These are phyloP conservation scores for Melanophora roralis DNA, from an alignment of 2,888 invertebrate genomes.

Conservation along the genomic window DNA sequence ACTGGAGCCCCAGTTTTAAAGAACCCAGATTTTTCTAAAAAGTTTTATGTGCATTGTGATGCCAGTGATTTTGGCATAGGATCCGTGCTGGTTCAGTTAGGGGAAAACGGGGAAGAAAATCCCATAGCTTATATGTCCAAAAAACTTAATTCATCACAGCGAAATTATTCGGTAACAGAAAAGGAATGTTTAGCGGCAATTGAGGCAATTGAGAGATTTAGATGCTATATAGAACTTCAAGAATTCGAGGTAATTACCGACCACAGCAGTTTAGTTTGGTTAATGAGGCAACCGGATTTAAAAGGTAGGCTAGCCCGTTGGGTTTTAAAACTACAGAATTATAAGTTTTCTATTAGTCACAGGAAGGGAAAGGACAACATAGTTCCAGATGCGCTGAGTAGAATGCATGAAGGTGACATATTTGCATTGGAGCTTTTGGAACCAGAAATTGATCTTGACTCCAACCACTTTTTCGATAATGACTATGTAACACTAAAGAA, in stretches of 20 bases:
- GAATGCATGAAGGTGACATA: slow-evolving; percentile 13
- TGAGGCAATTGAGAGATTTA: slow-evolving; percentile 39
- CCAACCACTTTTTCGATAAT: background rate
- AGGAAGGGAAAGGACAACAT: slow-evolving; percentile 17
- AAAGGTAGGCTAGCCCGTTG: slow-evolving; percentile 9
- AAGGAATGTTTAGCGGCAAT: slow-evolving; percentile 12
- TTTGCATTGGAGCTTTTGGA: background rate
- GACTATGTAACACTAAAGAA: background rate
- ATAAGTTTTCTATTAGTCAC: slow-evolving; percentile 6
- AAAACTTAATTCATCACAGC: slow-evolving; percentile 14
- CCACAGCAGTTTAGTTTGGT: slow-evolving; percentile 11
- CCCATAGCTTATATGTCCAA: slow-evolving; percentile 17
- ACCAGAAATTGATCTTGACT: slow-evolving; percentile 15
- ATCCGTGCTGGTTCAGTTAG: slow-evolving; percentile 25
- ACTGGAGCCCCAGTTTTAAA: background rate
- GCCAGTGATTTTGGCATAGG: slow-evolving; percentile 22
- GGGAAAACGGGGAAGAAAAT: background rate
- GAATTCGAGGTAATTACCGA: slow-evolving; percentile 1
- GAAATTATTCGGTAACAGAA: background rate
- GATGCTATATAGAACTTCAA: slow-evolving; percentile 45
- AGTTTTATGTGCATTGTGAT: slow-evolving; percentile 30
- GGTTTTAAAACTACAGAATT: background rate
- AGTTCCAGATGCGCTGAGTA: slow-evolving; percentile 5
- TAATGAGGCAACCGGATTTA: slow-evolving; percentile 12
- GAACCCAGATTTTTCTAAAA: slow-evolving; percentile 18